Conservation (phyloP, 2,888 invertebrate species). For the Agrilus mali region DNA sequence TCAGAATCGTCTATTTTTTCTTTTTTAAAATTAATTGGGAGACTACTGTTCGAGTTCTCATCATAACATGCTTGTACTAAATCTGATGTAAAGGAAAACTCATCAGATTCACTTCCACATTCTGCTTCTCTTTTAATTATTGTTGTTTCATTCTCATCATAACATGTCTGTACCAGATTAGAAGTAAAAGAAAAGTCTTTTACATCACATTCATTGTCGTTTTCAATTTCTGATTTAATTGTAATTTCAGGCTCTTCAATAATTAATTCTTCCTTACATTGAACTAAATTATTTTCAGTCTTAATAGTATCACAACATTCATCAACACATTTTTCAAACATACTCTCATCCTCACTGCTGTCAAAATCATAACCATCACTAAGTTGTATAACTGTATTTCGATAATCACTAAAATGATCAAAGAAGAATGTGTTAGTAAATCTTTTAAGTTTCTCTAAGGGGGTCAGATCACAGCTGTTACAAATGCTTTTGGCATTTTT, state of each 20-base stretch:
- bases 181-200: constrained; percentile 11
- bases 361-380: constrained; percentile 6
- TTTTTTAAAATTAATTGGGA: neutral
- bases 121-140: constrained; percentile 11
- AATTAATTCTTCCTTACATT: constrained; percentile 23
- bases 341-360: constrained; percentile 6
- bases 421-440: constrained; percentile 30
- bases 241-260: constrained; percentile 28
- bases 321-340: constrained; percentile 9
- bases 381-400: constrained; percentile 22
- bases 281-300: neutral
- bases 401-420: constrained; percentile 28
- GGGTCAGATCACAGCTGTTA: constrained; percentile 23
- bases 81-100: constrained; percentile 11
- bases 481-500: constrained; percentile 20
- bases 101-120: constrained; percentile 7
- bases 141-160: constrained; percentile 12
- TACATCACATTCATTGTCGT: constrained; percentile 9
- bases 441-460: constrained; percentile 25
- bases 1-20: neutral
- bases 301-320: neutral
- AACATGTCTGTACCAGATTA: constrained; percentile 16
- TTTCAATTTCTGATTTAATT: constrained; percentile 19
- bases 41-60: constrained; percentile 5
- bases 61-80: constrained; percentile 19